phyloP scores from a whole-genome alignment of 2,113 vertebrate genomes.

The Proterorhinus semilunaris region DNA sequence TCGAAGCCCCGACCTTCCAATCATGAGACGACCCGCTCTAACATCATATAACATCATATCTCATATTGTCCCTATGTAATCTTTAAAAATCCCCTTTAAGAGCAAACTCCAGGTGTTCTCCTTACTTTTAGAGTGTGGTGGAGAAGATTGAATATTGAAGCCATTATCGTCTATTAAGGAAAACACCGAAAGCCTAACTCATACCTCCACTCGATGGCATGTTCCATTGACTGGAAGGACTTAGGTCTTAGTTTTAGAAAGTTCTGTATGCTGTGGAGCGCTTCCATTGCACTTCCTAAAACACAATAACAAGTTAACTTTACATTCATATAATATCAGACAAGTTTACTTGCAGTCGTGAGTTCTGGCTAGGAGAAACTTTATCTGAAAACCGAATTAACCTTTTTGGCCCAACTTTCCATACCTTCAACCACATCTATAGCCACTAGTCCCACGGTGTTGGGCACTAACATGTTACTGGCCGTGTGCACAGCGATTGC shows the following conservation, averaged over 20 bases:
- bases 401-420: no score
- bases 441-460: constrained; percentile 63
- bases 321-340: background rate
- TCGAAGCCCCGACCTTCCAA: no score
- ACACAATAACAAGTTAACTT: background rate
- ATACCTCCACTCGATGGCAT: constrained; percentile 75
- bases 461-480: constrained; percentile 50
- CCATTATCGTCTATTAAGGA: background rate
- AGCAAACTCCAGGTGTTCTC: no score
- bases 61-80: no score
- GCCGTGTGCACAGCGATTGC: constrained; percentile 67
- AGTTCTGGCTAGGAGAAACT: no score
- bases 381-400: no score
- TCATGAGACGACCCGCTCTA: no score
- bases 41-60: no score
- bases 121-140: no score
- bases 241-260: constrained; percentile 70
- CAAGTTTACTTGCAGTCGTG: no score
- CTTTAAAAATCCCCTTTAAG: no score
- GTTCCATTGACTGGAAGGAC: constrained; percentile 73
- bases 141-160: no score
- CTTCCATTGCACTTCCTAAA: constrained; percentile 69
- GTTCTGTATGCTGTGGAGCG: constrained; percentile 73
- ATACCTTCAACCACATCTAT: constrained; percentile 72
- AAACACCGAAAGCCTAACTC: background rate